A percentile compares a stretch with the other conserved stretches of the same genome.
phyloP scores from a whole-genome alignment of 23 tunicate genomes.

The Styela clava region DNA sequence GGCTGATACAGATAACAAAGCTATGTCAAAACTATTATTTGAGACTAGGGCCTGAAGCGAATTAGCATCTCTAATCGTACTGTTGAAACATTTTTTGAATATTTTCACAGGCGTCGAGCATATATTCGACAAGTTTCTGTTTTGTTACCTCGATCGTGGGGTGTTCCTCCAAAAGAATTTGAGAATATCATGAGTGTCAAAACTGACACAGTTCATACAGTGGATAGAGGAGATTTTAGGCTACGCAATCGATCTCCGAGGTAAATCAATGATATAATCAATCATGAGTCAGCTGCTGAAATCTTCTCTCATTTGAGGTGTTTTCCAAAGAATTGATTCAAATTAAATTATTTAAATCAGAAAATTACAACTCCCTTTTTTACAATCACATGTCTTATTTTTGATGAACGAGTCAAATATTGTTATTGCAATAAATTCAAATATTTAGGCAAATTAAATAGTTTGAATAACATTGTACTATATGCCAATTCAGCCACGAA shows the following conservation, averaged over 20 bases:
- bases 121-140: slow-evolving; percentile 56
- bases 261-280: slow-evolving; percentile 15
- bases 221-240: slow-evolving; percentile 33
- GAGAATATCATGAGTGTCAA: not conserved
- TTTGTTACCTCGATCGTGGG: slow-evolving; percentile 62
- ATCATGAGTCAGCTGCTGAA: not conserved
- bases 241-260: slow-evolving; percentile 54
- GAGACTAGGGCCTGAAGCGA: too few relatives aligned
- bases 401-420: not conserved
- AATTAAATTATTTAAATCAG: not conserved
- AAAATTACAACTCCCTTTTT: not conserved
- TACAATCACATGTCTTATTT: too few relatives aligned
- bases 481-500: not conserved
- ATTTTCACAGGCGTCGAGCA: slow-evolving; percentile 69
- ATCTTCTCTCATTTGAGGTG: too few relatives aligned
- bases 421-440: not conserved
- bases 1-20: too few relatives aligned
- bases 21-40: too few relatives aligned
- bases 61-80: too few relatives aligned
- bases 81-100: too few relatives aligned
- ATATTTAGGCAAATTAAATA: slow-evolving; percentile 13
- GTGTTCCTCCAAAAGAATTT: slow-evolving; percentile 34
- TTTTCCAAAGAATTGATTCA: too few relatives aligned
- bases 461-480: not conserved
- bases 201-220: not conserved